Evolutionary conservation across 2,888 invertebrate species (phyloP), one percentile per base, ranked within the genome.

Genomic region (Digitonthophagus gazella): DNA sequence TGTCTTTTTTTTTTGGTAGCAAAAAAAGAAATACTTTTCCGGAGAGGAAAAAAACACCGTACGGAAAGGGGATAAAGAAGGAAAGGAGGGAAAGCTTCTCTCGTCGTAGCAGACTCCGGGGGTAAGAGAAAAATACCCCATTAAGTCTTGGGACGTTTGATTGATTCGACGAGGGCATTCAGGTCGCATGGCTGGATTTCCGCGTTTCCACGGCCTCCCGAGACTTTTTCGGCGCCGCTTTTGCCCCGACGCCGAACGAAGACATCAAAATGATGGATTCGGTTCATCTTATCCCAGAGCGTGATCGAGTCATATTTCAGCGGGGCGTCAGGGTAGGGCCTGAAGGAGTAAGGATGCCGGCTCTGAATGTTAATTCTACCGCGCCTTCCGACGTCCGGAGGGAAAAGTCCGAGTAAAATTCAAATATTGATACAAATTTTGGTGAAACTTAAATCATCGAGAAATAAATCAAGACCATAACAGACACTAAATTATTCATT

Each of bases 261-360:
- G 84, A 83, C 83, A 83, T 83, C 83, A 83, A 82, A 80, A 84
- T 84, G 83, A 84, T 83, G 82, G 81, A 83, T 84, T 81, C 80
- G 81, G 82, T 83, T 83, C 84, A 83, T 84, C 83, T 83, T 82
- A 81, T 82, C 81, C 82, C 81, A 78, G 80, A 82, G 83, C 83
- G 83, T 83, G 83, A 83, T 83, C 83, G 83, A 83, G 82, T 81
- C 81, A 83, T 83, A 84, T 83, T 83, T 83, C 83, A 83, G 80
- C 78, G 76, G 78, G 28, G 28, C 28, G 28, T 83, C 83, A 83
- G 61, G 61, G 61, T 20, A 61, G 72, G 74, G 73, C 76, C 77
- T 78, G 80, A 78, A 79, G 78, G 80, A 79, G 79, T 80, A 80
- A 78, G 77, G 78, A 78, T 78, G 79, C 80, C 81, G 79, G 79